A percentile compares a stretch with the other conserved stretches of the same genome.
phyloP scores from a whole-genome alignment of 1,140 invertebrate species.

The Drosophila guanche region DNA sequence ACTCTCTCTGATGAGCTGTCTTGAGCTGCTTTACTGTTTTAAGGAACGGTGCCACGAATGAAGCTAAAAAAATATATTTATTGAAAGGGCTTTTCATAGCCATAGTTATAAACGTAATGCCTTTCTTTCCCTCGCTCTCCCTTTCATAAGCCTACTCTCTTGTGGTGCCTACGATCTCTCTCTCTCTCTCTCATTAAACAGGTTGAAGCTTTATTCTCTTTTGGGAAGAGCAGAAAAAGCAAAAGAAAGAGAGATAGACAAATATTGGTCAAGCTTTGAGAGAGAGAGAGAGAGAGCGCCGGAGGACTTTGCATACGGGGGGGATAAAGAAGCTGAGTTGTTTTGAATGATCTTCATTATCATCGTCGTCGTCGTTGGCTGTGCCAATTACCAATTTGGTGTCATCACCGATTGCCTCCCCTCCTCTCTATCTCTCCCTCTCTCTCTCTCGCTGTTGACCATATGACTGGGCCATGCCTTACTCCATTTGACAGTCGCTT shows the following conservation, averaged over 20 bases:
- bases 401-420: slow-evolving; percentile 40
- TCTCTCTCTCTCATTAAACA: slow-evolving; percentile 39
- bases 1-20: too few relatives aligned
- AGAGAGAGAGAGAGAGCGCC: slow-evolving; percentile 4
- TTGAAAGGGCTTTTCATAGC: too few relatives aligned
- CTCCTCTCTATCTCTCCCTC: slow-evolving; percentile 9
- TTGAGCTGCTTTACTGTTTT: too few relatives aligned
- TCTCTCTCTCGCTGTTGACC: background rate
- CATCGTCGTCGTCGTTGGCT: slow-evolving; percentile 37
- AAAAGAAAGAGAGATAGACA: slow-evolving; percentile 28
- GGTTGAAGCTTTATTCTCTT: slow-evolving; percentile 38
- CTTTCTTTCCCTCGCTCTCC: slow-evolving; percentile 12
- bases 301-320: slow-evolving; percentile 59
- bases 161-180: background rate
- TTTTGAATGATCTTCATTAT: slow-evolving; percentile 41
- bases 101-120: too few relatives aligned
- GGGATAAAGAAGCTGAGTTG: slow-evolving; percentile 15
- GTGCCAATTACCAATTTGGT: slow-evolving; percentile 68
- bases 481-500: slow-evolving; percentile 44
- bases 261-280: slow-evolving; percentile 70
- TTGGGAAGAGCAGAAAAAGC: slow-evolving; percentile 9
- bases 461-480: slow-evolving; percentile 1
- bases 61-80: too few relatives aligned
- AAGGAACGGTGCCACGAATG: too few relatives aligned
- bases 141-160: slow-evolving; percentile 23